phyloP scores from a whole-genome alignment of 2,113 vertebrate genomes.

The Phaethornis superciliosus region DNA sequence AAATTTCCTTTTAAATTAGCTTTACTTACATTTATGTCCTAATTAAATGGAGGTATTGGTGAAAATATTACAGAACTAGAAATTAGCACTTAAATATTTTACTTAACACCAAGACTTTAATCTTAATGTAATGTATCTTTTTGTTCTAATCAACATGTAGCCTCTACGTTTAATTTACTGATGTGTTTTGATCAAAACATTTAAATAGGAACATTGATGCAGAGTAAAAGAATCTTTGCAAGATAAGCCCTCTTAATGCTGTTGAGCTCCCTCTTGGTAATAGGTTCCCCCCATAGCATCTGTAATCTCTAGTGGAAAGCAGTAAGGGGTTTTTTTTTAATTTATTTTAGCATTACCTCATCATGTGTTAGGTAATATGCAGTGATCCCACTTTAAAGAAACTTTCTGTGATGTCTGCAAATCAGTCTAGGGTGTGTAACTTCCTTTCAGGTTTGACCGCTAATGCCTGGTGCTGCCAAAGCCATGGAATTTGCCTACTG shows the following conservation, averaged over 20 bases:
- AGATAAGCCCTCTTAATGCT: neutral
- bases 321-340: neutral
- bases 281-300: neutral
- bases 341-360: conserved; percentile 44
- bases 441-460: neutral
- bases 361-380: neutral
- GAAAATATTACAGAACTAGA: conserved; percentile 67
- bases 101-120: conserved; percentile 45
- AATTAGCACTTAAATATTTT: conserved; percentile 53
- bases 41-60: conserved; percentile 66
- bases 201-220: neutral
- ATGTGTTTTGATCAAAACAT: conserved; percentile 31
- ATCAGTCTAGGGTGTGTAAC: neutral
- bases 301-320: neutral
- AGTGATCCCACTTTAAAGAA: conserved; percentile 1
- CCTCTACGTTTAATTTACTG: conserved; percentile 9
- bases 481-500: fast-evolving
- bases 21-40: conserved; percentile 74
- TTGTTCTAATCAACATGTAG: conserved; percentile 27
- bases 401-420: neutral
- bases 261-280: neutral
- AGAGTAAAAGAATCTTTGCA: neutral
- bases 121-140: conserved; percentile 3
- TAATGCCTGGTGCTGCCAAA: neutral
- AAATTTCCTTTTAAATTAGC: conserved; percentile 77